Base-by-base conservation (phyloP, 2,797 vertebrate species). In the Clamator glandarius region DNA sequence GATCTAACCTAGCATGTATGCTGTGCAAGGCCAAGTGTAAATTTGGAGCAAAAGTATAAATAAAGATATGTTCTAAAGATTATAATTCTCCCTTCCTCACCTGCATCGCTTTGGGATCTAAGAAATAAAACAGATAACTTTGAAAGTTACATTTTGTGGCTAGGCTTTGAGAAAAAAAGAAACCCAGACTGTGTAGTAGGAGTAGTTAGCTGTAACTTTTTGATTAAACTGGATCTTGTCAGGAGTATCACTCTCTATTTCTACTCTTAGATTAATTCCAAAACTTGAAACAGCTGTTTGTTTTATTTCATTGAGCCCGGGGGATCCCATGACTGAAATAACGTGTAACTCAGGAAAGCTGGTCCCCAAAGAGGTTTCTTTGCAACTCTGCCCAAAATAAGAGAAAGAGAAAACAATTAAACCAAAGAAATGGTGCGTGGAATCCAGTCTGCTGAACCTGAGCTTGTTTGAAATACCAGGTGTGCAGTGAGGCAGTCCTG, bases 251-350 rank as follows among this genome's bases (percentile, higher is more conserved):
- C 87, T 95, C 44, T 73, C 50, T 89, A 69, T 86, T 96, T 92
- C 76, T 52, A 76, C 66, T 87, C 46, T 81, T 79, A 62, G 21
- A 61, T 64, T 96, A 44, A 50, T 95, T 84, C 57, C 20, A 87
- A 92, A 94, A 58, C 88, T 96, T 93, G 82, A 87, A 96, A 93
- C 97, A 97, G 95, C 93, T 97, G 95, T 95, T 97, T 92, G 31
- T 84, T 83, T 93, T 91, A 89, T 95, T 90, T 96, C 81, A 82
- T 51, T 66, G 89, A 97, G 81, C 92, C 69, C 64, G 36, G 84
- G 84, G 95, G 67, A 62, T 93, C 69, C 50, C 51, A 92, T 55
- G 76, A 39, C 68, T 93, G 44, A 93, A 96, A 94, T 90, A 55
- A 89, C 42, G 48, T 55, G 87, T 92, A 77, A 79, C 39, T 96